These are phyloP conservation scores for Linurgus olivaceus DNA, from an alignment of 2,797 vertebrate species.

Conservation along the genomic window DNA sequence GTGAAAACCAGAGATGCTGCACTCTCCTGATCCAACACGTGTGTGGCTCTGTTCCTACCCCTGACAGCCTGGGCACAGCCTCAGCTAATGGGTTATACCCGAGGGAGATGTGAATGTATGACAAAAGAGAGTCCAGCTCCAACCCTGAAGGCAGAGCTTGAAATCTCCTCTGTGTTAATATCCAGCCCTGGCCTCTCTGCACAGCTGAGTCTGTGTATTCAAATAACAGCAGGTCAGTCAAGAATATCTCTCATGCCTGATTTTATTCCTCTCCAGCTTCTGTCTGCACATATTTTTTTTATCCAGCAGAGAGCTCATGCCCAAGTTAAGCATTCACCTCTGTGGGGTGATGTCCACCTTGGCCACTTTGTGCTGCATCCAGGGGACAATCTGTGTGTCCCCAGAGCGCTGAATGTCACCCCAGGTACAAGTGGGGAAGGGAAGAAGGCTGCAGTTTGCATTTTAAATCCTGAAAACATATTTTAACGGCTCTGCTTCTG, in stretches of 20 bases:
- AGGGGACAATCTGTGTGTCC: neutral
- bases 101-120: neutral
- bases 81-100: neutral
- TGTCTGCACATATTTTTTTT: neutral
- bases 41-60: neutral
- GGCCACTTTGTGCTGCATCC: neutral
- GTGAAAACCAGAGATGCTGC: neutral
- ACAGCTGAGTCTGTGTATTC: neutral
- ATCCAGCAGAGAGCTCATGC: neutral
- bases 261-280: neutral
- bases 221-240: neutral
- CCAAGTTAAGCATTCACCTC: neutral
- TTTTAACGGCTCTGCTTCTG: constrained; percentile 55
- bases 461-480: constrained; percentile 45
- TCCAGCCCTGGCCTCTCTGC: neutral
- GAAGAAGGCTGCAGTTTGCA: constrained; percentile 17
- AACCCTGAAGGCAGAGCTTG: neutral
- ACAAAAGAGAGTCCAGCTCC: neutral
- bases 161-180: neutral
- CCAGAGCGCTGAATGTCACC: rapidly evolving
- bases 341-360: neutral
- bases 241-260: neutral
- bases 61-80: neutral
- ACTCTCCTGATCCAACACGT: neutral
- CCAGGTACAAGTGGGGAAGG: neutral